phyloP scores from a whole-genome alignment of 2,888 invertebrate species.

The Galerucella calmariensis region DNA sequence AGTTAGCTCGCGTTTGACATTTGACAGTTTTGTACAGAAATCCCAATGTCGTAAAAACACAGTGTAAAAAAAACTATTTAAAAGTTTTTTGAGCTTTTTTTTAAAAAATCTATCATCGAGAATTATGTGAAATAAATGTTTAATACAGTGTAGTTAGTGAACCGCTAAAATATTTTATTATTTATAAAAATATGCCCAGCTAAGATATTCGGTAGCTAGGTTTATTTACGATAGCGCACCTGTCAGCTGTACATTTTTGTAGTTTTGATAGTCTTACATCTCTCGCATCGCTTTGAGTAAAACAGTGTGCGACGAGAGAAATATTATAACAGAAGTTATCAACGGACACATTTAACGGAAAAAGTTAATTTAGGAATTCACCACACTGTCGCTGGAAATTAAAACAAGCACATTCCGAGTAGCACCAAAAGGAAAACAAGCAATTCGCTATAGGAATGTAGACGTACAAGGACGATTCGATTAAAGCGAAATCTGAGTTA shows the following conservation, averaged over 20 bases:
- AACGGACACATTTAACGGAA: conserved; percentile 12
- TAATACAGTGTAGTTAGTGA: not conserved
- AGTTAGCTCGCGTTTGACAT: no score
- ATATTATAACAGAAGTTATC: conserved; percentile 14
- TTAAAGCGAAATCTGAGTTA: not conserved
- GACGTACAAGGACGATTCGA: not conserved
- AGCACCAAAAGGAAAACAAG: not conserved
- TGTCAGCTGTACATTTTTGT: conserved; percentile 19
- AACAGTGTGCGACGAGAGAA: conserved; percentile 11
- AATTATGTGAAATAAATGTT: not conserved
- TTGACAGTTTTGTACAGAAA: no score
- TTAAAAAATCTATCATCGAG: not conserved
- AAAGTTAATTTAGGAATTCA: conserved; percentile 12
- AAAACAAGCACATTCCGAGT: conserved; percentile 13
- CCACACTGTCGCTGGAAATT: not conserved
- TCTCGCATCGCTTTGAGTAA: conserved; percentile 9
- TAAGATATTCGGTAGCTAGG: conserved; percentile 16
- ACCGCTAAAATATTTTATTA: conserved; percentile 8
- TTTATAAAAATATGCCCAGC: conserved; percentile 21
- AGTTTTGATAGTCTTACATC: conserved; percentile 5
- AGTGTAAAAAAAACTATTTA: no score
- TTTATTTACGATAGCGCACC: conserved; percentile 31
- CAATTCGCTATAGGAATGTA: not conserved
- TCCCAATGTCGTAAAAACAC: no score
- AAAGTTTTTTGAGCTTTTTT: not conserved